Evolutionary conservation across 2,888 invertebrate species (phyloP), one percentile per base, ranked within the genome.

Genomic region (Microctonus brassicae): DNA sequence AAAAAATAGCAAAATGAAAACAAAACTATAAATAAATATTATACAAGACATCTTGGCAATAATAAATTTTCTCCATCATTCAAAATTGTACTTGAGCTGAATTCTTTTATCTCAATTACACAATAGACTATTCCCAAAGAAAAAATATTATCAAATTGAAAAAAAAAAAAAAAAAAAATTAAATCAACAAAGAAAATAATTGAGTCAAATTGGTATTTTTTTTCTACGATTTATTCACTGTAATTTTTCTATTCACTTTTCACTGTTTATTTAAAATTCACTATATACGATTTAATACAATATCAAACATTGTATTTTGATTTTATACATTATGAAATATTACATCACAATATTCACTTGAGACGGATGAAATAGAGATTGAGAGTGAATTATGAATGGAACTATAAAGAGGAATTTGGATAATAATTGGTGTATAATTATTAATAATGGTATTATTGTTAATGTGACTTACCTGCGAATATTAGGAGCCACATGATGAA

Each of bases 401-500:
- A 13, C 4, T n/a, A 26, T 62, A 13, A 62, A 42, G 11, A 58
- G 60, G 60, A 34, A 20, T 57, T 26, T 2, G 17, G 17, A 29
- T 11, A 29, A 29, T 57, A 29, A 17, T 57, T 57, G 9, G 20
- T 57, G 11, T 26, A 13, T 9, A 11, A 53, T 20, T 29, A 60
- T 13, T 55, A 24, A 36, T 34, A 36, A 42, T 7, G n/a, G 24
- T 62, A 20, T n/a, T 11, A 58, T 29, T 58, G 33, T 58, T 63
- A 22, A 39, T 63, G 72, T 64, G 77, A 86, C 86, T 85, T 82
- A 86, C 86, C 86, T 85, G 85, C 82, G 75, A 86, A 80, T 77
- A 86, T 82, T 79, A 86, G 83, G 81, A 81, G 81, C 86, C 84
- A 83, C 86, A 86, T 86, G 83, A 81, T 81, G 85, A 82, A 82